phyloP scores from a whole-genome alignment of 2,113 vertebrate species.

The Sula dactylatra region DNA sequence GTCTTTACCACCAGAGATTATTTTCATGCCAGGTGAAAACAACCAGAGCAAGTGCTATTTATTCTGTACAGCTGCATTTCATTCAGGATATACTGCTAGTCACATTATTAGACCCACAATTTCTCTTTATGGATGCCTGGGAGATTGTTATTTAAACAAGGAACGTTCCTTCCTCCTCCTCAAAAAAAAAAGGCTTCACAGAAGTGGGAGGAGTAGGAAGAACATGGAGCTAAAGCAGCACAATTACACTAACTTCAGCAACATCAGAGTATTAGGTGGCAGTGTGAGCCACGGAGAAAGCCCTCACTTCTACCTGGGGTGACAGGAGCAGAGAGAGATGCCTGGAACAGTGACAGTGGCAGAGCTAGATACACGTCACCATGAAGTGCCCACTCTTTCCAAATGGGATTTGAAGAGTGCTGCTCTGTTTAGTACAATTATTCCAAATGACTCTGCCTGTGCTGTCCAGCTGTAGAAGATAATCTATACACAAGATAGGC shows the following conservation, averaged over 20 bases:
- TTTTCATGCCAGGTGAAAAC: not conserved
- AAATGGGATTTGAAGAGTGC: not conserved
- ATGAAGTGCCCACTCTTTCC: not conserved
- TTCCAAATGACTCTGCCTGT: not conserved
- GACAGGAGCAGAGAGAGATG: not conserved
- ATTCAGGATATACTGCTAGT: not conserved
- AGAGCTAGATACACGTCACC: not conserved
- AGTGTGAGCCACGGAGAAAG: not conserved
- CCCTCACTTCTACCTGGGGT: not conserved
- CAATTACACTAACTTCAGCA: not conserved
- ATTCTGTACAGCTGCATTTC: not conserved
- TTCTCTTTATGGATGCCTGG: not conserved
- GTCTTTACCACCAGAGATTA: not conserved
- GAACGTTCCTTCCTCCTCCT: not conserved
- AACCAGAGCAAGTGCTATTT: not conserved
- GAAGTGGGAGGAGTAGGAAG: not conserved
- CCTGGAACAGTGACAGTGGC: not conserved
- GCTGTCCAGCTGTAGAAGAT: not conserved
- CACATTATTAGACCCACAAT: not conserved
- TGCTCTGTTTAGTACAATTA: not conserved
- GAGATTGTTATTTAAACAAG: conserved; percentile 7
- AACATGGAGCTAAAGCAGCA: not conserved
- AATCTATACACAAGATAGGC: not conserved
- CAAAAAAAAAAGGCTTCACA: not conserved
- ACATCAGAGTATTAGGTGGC: not conserved